Evolutionary conservation across 35 echinoderm and acorn worm genomes (phyloP).

Genomic region (Apostichopus parvimensis): DNA sequence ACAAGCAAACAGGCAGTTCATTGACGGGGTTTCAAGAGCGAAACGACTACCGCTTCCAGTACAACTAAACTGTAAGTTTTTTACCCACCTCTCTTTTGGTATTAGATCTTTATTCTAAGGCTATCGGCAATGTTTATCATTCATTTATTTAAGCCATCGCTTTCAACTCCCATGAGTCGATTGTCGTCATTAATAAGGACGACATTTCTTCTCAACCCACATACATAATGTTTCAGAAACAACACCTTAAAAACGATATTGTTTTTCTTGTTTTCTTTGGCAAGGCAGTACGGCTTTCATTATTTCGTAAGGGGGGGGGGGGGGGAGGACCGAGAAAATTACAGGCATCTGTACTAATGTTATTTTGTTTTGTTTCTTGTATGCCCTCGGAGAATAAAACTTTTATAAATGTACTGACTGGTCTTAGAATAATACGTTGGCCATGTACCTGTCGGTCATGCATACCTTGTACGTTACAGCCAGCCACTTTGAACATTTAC

Average conservation of each 20-base stretch:
- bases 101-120: not conserved
- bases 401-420: not conserved
- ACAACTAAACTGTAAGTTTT: conserved; percentile 3
- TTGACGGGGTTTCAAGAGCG: conserved; percentile 18
- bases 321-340: too few species aligned
- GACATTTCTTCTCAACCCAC: too few species aligned
- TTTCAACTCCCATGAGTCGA: not conserved
- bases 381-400: conserved; percentile 21
- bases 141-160: not conserved
- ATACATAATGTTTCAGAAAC: too few species aligned
- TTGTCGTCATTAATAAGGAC: not conserved
- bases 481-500: conserved; percentile 15
- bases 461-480: not conserved
- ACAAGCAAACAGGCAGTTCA: conserved; percentile 49
- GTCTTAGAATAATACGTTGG: conserved; percentile 5
- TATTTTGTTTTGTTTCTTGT: not conserved
- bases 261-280: too few species aligned
- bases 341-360: too few species aligned
- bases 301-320: too few species aligned
- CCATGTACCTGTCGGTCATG: not conserved
- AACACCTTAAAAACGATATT: too few species aligned
- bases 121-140: not conserved
- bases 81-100: not conserved
- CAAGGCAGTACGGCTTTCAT: too few species aligned
- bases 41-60: not conserved